Conservation (phyloP, 2,113 vertebrate species). For the Caloenas nicobarica region DNA sequence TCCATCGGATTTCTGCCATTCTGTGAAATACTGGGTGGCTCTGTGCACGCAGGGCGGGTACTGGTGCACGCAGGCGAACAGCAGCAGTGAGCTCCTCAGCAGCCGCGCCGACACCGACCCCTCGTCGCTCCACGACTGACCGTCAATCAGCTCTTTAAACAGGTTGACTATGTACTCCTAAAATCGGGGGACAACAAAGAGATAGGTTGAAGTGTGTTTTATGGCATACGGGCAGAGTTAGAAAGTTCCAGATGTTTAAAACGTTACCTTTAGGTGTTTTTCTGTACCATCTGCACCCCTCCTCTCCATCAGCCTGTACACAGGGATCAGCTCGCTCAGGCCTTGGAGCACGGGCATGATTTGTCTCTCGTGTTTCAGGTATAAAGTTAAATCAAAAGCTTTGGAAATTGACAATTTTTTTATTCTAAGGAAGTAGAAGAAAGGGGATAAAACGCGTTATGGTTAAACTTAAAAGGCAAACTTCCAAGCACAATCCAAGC, state of each 20-base stretch:
- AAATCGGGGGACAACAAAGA: not conserved
- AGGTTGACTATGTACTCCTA: slow-evolving; percentile 85
- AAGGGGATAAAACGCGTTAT: not conserved
- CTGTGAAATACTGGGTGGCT: slow-evolving; percentile 78
- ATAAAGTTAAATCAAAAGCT: slow-evolving; percentile 86
- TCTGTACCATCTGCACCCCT: slow-evolving; percentile 80
- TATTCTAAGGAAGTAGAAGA: slow-evolving; percentile 69
- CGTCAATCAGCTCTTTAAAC: slow-evolving; percentile 82
- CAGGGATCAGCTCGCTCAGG: slow-evolving; percentile 82
- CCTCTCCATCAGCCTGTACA: slow-evolving; percentile 91
- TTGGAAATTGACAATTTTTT: slow-evolving; percentile 83
- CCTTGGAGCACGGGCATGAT: slow-evolving; percentile 87
- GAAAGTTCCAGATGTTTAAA: not conserved
- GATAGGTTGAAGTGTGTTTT: not conserved
- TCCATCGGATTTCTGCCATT: slow-evolving; percentile 84
- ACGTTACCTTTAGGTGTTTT: slow-evolving; percentile 70
- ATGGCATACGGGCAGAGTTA: too few species aligned
- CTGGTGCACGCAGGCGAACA: slow-evolving; percentile 79
- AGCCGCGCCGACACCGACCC: slow-evolving; percentile 82
- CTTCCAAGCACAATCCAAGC: not conserved
- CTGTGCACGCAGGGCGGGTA: slow-evolving; percentile 81
- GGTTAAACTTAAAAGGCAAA: not conserved
- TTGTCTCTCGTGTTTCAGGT: slow-evolving; percentile 84
- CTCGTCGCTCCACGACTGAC: slow-evolving; percentile 83
- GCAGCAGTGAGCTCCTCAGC: slow-evolving; percentile 81